Conservation (phyloP, 2,797 vertebrate genomes). For the Oceanodroma leucorhoa region DNA sequence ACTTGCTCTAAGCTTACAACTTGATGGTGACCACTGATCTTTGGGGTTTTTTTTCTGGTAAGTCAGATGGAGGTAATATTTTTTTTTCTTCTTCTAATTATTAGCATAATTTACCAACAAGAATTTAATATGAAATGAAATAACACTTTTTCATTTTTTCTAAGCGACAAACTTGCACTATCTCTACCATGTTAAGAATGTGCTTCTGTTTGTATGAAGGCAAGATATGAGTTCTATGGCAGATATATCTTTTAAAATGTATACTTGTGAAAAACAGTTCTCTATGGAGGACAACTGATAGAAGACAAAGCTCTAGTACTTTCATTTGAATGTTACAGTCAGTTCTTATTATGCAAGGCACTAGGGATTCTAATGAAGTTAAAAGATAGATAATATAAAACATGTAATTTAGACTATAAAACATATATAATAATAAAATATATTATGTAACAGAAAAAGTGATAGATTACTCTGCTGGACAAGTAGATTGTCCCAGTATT, state of each 20-base stretch:
- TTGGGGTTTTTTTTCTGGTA: background rate
- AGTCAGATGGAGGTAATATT: background rate
- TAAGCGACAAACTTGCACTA: background rate
- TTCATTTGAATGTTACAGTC: background rate
- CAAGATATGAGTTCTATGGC: background rate
- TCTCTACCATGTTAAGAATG: background rate
- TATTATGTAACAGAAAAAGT: background rate
- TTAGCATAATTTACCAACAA: background rate
- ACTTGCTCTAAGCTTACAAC: background rate
- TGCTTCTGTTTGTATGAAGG: background rate
- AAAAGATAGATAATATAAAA: background rate
- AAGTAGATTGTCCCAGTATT: background rate
- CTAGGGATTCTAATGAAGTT: background rate
- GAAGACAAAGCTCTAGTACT: background rate
- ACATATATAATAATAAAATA: background rate
- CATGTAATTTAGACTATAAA: background rate
- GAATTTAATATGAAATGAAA: background rate
- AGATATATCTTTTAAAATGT: background rate
- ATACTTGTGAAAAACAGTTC: background rate
- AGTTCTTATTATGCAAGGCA: background rate
- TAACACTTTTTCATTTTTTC: background rate
- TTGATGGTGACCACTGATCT: background rate
- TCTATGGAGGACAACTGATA: background rate
- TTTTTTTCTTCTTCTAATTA: background rate
- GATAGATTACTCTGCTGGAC: background rate